Base-by-base conservation (phyloP, 2,113 vertebrate species). In the Podiceps cristatus region DNA sequence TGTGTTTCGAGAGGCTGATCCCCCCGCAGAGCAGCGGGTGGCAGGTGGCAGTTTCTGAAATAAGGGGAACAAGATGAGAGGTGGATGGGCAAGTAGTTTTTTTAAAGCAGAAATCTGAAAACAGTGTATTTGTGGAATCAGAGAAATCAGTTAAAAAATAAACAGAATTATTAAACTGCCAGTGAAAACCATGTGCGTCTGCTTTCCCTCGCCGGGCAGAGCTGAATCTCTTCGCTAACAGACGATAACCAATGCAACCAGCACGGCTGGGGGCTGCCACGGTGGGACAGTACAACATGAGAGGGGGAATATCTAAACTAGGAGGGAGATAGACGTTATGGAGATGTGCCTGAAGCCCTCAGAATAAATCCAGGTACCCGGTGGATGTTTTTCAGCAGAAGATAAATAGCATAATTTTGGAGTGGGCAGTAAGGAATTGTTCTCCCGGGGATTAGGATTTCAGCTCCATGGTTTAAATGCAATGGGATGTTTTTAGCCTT, bases 141-240 rank as follows among this genome's bases (percentile, higher is more conserved):
- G 52, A 71, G 17, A 84, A 72, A 73, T 42, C 3, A 0, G 20
- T 29, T 72, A 2, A 67, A 86, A 89, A 83, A 37, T 20, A n/a
- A 37, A 35, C 35, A 52, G 55, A 69, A 71, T 31, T 1, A 24
- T 14, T 14, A 0, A 58, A 53, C 9, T 40, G 29, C 12, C 15
- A 3, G 66, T 20, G 56, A 52, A 52, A 91, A 7, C 18, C 22
- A 18, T 0, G 0, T 2, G 9, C 28, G 50, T 10, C 52, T 67
- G 63, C 18, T 29, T 71, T 17, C 23, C 55, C 50, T 69, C 7
- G 0, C 49, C 47, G 62, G 45, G 44, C 37, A 62, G 44, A 45
- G 90, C 29, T 2, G 31, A n/a, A 84, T 33, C 1, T 4, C 67
- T 56, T 71, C 0, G 0, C 35, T 27, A 4, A 17, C 31, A 42